A percentile compares a stretch with the other conserved stretches of the same genome.
These are phyloP conservation scores for Apodemus agrarius DNA, from an alignment of 2,797 vertebrate species.

Conservation along the genomic window DNA sequence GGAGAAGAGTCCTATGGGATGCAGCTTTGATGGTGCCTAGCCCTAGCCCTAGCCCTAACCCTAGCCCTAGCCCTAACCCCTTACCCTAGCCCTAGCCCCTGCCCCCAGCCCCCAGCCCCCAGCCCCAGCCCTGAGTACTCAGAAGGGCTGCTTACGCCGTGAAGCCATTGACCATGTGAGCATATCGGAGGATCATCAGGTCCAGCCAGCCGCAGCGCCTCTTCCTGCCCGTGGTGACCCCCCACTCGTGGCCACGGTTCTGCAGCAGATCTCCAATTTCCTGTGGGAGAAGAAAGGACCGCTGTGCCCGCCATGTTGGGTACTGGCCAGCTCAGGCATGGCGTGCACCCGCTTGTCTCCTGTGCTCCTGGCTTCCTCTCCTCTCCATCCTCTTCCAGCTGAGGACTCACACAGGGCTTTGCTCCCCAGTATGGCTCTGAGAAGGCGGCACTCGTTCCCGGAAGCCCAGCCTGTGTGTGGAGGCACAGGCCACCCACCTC, in stretches of 20 bases:
- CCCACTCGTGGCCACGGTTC: conserved; percentile 96
- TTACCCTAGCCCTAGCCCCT: background rate
- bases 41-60: too few relatives aligned
- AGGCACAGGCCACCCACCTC: too few relatives aligned
- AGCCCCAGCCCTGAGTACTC: background rate
- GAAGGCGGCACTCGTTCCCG: background rate
- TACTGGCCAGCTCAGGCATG: background rate
- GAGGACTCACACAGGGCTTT: background rate
- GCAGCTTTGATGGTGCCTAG: background rate
- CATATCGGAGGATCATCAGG: conserved; percentile 96
- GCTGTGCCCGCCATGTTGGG: fast-evolving
- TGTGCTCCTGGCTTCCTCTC: background rate
- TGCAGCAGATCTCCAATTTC: conserved; percentile 95
- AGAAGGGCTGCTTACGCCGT: conserved; percentile 92
- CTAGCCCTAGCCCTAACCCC: background rate
- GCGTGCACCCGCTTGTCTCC: background rate
- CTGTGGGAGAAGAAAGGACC: conserved; percentile 80
- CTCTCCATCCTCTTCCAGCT: background rate
- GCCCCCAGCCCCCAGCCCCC: too few relatives aligned
- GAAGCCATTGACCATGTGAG: conserved; percentile 99
- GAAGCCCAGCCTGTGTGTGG: background rate
- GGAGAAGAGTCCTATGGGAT: background rate
- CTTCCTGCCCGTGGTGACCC: conserved; percentile 98
- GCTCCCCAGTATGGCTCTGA: background rate
- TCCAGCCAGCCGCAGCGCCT: conserved; percentile 99